Percentiles rank a stretch among this genome's conserved stretches.
These are phyloP conservation scores for Blastobasis lacticolella DNA, from an alignment of 2,888 invertebrate genomes.

Conservation along the genomic window DNA sequence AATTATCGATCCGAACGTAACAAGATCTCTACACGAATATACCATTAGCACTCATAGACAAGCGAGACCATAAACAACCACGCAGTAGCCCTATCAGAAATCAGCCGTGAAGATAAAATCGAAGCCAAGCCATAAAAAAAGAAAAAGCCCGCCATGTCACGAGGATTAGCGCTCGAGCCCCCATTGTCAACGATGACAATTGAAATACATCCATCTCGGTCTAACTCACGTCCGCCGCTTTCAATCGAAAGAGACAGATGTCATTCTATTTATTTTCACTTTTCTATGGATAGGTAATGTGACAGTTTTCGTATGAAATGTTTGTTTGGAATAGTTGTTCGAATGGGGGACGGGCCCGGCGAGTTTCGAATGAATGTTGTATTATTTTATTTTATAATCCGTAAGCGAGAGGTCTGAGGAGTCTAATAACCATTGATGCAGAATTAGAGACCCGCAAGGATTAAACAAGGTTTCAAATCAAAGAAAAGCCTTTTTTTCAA, in stretches of 20 bases:
- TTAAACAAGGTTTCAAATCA: no score
- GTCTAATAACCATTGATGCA: conserved; percentile 26
- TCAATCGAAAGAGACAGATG: conserved; percentile 39
- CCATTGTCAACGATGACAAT: conserved; percentile 65
- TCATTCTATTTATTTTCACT: conserved; percentile 62
- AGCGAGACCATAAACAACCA: conserved; percentile 44
- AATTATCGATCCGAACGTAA: conserved; percentile 44
- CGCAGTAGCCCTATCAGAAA: conserved; percentile 59
- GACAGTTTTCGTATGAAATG: conserved; percentile 69
- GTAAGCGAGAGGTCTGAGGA: conserved; percentile 35
- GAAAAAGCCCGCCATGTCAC: conserved; percentile 59
- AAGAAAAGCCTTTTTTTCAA: no score
- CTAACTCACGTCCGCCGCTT: conserved; percentile 21
- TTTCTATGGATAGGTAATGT: conserved; percentile 61
- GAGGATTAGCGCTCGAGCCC: conserved; percentile 56
- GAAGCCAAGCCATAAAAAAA: conserved; percentile 34
- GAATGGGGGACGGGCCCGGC: conserved; percentile 42
- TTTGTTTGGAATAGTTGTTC: conserved; percentile 58
- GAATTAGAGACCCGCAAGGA: no score
- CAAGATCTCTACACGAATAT: conserved; percentile 57
- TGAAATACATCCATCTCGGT: conserved; percentile 55
- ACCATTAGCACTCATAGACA: conserved; percentile 58
- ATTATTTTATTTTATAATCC: conserved; percentile 65
- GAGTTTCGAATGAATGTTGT: conserved; percentile 47
- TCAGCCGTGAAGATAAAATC: conserved; percentile 51